Evolutionary conservation across 2,113 vertebrate genomes (phyloP).

Genomic region (Ardeotis arabs): DNA sequence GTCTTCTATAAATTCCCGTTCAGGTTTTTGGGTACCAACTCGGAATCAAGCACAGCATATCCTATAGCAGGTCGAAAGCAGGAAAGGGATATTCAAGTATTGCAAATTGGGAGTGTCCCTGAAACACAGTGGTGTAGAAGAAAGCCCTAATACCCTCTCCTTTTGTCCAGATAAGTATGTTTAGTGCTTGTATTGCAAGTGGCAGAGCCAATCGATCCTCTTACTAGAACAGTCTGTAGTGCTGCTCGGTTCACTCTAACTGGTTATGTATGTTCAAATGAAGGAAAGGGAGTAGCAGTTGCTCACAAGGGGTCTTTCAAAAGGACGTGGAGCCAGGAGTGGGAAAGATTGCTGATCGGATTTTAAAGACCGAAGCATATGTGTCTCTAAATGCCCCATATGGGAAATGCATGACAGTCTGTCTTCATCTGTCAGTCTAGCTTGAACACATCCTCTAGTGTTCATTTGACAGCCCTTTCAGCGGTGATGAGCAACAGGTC

Average conservation of each 20-base stretch:
- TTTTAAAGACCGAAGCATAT: background rate
- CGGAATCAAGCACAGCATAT: background rate
- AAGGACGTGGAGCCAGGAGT: background rate
- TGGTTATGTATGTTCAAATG: background rate
- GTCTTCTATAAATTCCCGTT: background rate
- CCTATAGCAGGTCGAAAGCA: background rate
- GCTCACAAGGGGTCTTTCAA: background rate
- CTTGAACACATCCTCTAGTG: background rate
- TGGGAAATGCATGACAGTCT: background rate
- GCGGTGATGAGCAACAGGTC: background rate
- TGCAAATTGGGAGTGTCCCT: background rate
- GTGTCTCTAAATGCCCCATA: background rate
- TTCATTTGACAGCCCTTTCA: background rate
- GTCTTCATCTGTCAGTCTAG: background rate
- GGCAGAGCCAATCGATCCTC: background rate
- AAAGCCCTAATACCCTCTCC: background rate
- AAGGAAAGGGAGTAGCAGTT: background rate
- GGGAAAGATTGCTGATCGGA: background rate
- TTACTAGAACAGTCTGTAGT: background rate
- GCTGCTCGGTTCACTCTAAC: background rate
- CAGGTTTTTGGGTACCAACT: background rate
- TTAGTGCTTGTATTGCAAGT: background rate
- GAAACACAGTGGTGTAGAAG: background rate
- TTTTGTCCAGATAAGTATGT: background rate
- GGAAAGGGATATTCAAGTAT: background rate